Base-by-base conservation (phyloP, 1,140 invertebrate species). In the Penaeus indicus region DNA sequence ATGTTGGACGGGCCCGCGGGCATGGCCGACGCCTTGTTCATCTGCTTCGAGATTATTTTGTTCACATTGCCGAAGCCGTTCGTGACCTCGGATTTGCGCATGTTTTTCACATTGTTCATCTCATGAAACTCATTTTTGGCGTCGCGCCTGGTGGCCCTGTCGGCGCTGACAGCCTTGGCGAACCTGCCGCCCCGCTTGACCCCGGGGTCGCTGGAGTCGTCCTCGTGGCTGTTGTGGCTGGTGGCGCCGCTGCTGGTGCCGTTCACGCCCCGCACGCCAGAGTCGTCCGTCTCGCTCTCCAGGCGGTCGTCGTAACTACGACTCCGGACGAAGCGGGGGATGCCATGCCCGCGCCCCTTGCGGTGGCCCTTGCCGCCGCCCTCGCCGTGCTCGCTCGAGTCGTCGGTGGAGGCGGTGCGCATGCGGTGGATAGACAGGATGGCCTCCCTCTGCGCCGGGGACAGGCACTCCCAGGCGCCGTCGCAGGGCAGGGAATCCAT, bases 251-350 rank as follows among this genome's bases (percentile, higher is more conserved):
- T 89, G 80, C 88, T 86, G 61, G 69, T 90, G 32, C 84, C 84
- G 67, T 84, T 85, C 27, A 82, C 64, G 62, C 89, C 90, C 3
- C 90, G 90, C 64, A 89, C 88, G 32, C 90, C 90, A 3, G 90
- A 91, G 81, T 91, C 90, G 42, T 91, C 90, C 5, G 90, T 91
- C 64, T 91, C 90, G 77, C 90, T 90, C 87, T 90, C 89, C 32
- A 91, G 85, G 13, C 90, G 84, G 86, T 90, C 89, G 69, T 90
- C 89, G 81, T 90, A 91, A 42, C 89, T 90, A 16, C 89, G 89
- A 78, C 90, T 90, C 18, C 89, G 75, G 54, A 32, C 21, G 27
- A 85, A 77, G 25, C 83, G 85, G 4, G 63, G 32, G 22, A 62
- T 21, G 11, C 87, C 83, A 27, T 72, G 84, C 54, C 5, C 67